A percentile compares a stretch with the other conserved stretches of the same genome.
These are phyloP conservation scores for Melanchra persicariae DNA, from an alignment of 2,888 invertebrate genomes.

Conservation along the genomic window DNA sequence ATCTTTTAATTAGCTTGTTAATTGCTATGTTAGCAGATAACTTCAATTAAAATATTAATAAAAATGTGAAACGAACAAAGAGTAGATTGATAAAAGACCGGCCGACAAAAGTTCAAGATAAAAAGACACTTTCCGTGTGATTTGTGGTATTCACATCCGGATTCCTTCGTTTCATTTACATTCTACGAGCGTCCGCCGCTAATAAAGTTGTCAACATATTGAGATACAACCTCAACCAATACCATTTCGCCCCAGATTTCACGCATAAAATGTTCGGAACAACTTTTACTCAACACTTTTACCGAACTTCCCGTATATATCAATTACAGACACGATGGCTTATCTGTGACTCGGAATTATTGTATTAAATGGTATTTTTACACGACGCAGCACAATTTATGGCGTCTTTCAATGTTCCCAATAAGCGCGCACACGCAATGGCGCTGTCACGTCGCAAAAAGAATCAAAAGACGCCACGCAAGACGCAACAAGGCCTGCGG, in stretches of 20 bases:
- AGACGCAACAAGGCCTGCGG: conserved; percentile 80
- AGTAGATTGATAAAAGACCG: conserved; percentile 26
- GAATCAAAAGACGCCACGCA: conserved; percentile 73
- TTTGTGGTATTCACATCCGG: conserved; percentile 47
- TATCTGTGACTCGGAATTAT: conserved; percentile 70
- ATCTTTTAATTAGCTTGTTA: conserved; percentile 38
- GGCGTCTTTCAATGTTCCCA: conserved; percentile 80
- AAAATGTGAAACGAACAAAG: conserved; percentile 35
- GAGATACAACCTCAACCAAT: conserved; percentile 35
- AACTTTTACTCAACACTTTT: conserved; percentile 61
- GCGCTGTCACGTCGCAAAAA: conserved; percentile 74
- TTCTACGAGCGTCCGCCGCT: conserved; percentile 46
- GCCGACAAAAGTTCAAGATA: conserved; percentile 27
- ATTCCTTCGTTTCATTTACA: conserved; percentile 45
- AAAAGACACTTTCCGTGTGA: conserved; percentile 49
- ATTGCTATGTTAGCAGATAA: conserved; percentile 32
- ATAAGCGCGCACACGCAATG: conserved; percentile 81
- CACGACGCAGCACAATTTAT: conserved; percentile 76
- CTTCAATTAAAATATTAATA: conserved; percentile 42
- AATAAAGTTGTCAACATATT: conserved; percentile 55
- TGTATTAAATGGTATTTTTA: conserved; percentile 79
- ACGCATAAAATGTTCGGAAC: conserved; percentile 36
- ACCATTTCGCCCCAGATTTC: conserved; percentile 55
- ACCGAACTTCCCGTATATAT: conserved; percentile 61
- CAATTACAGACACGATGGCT: conserved; percentile 63